These are phyloP conservation scores for Cydia fagiglandana DNA, from an alignment of 1,140 invertebrate species.

Conservation along the genomic window DNA sequence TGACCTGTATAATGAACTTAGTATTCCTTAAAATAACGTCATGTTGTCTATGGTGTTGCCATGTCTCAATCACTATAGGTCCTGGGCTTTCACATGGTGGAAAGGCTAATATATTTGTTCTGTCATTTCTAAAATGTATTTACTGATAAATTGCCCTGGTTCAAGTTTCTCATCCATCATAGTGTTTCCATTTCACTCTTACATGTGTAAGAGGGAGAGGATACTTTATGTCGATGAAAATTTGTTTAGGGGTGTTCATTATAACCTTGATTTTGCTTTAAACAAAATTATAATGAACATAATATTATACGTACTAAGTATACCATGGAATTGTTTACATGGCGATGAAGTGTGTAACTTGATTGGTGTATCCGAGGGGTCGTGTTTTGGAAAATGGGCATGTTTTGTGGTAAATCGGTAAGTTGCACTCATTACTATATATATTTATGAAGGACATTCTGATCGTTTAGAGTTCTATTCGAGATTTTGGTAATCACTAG, in stretches of 20 bases:
- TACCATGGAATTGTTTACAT: constrained; percentile 53
- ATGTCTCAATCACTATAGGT: constrained; percentile 69
- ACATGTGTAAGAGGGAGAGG: not conserved
- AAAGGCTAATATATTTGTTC: constrained; percentile 73
- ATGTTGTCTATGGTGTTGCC: constrained; percentile 64
- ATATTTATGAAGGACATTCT: constrained; percentile 19
- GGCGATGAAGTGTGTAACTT: constrained; percentile 49
- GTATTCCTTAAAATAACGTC: constrained; percentile 50
- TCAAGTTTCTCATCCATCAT: not conserved
- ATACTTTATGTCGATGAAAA: constrained; percentile 34
- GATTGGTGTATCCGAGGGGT: constrained; percentile 58
- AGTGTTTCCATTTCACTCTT: not conserved
- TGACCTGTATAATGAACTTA: constrained; percentile 48
- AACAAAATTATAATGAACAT: constrained; percentile 39
- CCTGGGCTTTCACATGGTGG: constrained; percentile 71
- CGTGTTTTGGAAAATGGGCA: constrained; percentile 73
- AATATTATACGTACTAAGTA: constrained; percentile 33
- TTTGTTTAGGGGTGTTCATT: constrained; percentile 33
- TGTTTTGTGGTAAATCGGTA: constrained; percentile 54
- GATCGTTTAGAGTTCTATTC: constrained; percentile 19
- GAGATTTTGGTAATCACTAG: constrained; percentile 10
- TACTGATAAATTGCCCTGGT: constrained; percentile 24
- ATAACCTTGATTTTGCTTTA: constrained; percentile 38
- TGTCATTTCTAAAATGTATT: constrained; percentile 56
- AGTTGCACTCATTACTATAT: constrained; percentile 51